Percentiles rank a stretch among this genome's conserved stretches.
phyloP scores from a whole-genome alignment of 1,140 invertebrate genomes.

The Caenorhabditis latens region DNA sequence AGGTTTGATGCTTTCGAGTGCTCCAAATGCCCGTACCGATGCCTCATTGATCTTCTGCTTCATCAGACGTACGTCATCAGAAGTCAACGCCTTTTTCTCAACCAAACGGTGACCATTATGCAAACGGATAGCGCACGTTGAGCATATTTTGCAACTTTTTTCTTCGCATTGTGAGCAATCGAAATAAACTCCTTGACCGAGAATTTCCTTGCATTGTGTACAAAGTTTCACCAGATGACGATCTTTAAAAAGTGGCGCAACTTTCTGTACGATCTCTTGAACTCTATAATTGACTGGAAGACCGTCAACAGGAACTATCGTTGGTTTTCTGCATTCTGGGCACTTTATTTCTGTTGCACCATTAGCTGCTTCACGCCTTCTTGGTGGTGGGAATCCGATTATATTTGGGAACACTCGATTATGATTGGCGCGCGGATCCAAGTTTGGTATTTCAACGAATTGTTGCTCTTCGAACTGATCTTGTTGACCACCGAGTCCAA shows the following conservation, averaged over 20 bases:
- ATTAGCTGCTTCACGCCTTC: not conserved
- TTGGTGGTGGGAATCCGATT: not conserved
- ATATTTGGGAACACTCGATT: not conserved
- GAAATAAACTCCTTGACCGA: slow-evolving; percentile 7
- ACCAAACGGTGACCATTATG: slow-evolving; percentile 53
- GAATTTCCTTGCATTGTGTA: not conserved
- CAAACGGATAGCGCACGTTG: slow-evolving; percentile 43
- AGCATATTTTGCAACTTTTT: not conserved
- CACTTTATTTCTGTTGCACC: slow-evolving; percentile 31
- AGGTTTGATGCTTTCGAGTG: not conserved
- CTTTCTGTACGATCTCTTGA: slow-evolving; percentile 41
- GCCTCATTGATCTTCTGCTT: slow-evolving; percentile 19
- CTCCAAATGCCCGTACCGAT: slow-evolving; percentile 4
- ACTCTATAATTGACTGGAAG: slow-evolving; percentile 56
- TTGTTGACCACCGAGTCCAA: slow-evolving; percentile 11
- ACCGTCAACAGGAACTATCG: slow-evolving; percentile 16
- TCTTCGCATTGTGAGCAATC: slow-evolving; percentile 23
- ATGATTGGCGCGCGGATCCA: not conserved
- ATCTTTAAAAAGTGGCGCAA: slow-evolving; percentile 26
- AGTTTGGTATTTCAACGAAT: not conserved
- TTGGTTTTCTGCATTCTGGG: slow-evolving; percentile 50
- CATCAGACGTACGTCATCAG: slow-evolving; percentile 7
- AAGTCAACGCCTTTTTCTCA: slow-evolving; percentile 47
- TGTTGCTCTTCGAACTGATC: not conserved
- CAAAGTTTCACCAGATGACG: slow-evolving; percentile 33